Conservation (phyloP, 2,113 vertebrate species). For the Leucopsar rothschildi region DNA sequence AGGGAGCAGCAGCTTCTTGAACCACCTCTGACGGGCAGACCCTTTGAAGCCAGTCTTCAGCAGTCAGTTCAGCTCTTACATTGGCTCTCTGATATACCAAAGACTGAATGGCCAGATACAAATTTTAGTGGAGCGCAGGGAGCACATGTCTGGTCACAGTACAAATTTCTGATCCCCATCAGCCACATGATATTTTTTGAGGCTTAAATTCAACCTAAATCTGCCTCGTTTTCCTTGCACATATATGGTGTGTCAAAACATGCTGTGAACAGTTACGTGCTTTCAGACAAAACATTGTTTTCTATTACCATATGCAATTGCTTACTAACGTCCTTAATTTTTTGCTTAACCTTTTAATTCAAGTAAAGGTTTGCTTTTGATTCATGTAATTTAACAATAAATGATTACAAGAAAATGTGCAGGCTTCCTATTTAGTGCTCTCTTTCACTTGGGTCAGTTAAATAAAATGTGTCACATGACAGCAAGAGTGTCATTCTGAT, state of each 20-base stretch:
- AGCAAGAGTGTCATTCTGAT: background rate
- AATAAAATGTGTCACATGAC: background rate
- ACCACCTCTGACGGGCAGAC: background rate
- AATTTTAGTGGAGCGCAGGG: background rate
- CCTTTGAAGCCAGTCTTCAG: background rate
- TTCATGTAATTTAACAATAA: background rate
- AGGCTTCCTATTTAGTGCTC: background rate
- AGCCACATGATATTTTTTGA: fast-evolving
- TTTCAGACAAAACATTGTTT: background rate
- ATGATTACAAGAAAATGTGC: background rate
- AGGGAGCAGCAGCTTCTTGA: background rate
- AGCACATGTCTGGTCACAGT: background rate
- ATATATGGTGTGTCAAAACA: background rate
- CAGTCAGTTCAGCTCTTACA: background rate
- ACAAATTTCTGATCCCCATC: background rate
- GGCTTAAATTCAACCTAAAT: background rate
- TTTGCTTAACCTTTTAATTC: background rate
- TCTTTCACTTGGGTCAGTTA: background rate
- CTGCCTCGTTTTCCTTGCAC: fast-evolving
- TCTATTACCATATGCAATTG: background rate
- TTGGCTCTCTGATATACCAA: background rate
- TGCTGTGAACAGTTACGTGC: background rate
- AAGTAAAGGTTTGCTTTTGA: background rate
- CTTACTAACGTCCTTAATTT: background rate
- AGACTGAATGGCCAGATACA: background rate